These are phyloP conservation scores for Polypterus senegalus DNA, from an alignment of 2,113 vertebrate genomes.

Conservation along the genomic window DNA sequence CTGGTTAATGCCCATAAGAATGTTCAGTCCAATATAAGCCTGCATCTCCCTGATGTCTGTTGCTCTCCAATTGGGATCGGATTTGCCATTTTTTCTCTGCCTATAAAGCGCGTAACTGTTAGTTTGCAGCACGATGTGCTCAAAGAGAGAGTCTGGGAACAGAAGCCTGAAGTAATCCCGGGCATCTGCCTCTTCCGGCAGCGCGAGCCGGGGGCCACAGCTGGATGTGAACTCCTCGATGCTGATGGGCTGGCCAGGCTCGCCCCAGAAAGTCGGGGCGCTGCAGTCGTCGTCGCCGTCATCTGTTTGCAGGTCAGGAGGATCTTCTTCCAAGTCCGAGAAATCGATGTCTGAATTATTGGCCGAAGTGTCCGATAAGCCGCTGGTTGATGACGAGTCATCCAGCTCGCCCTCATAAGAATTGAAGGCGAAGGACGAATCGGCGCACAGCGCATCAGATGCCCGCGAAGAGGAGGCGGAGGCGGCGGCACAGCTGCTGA, in stretches of 20 bases:
- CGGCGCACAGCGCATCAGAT: slow-evolving; percentile 53
- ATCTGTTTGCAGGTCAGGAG: slow-evolving; percentile 47
- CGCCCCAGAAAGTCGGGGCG: slow-evolving; percentile 59
- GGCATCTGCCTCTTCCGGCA: slow-evolving; percentile 63
- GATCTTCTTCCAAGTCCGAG: slow-evolving; percentile 62
- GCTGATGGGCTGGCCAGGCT: slow-evolving; percentile 57
- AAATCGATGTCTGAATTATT: slow-evolving; percentile 67
- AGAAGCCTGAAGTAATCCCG: slow-evolving; percentile 69
- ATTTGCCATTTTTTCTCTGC: slow-evolving; percentile 55
- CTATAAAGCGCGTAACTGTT: slow-evolving; percentile 70
- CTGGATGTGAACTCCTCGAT: slow-evolving; percentile 53
- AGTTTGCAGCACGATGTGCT: slow-evolving; percentile 73
- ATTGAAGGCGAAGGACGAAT: slow-evolving; percentile 58
- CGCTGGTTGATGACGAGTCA: slow-evolving; percentile 55
- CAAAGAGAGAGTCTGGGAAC: slow-evolving; percentile 67
- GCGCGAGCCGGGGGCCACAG: slow-evolving; percentile 59
- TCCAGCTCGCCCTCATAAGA: slow-evolving; percentile 54
- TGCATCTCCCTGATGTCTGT: slow-evolving; percentile 58
- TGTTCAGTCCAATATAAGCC: slow-evolving; percentile 56
- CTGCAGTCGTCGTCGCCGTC: slow-evolving; percentile 50
- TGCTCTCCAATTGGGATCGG: slow-evolving; percentile 62
- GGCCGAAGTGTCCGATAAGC: slow-evolving; percentile 53
- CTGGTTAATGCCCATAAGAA: slow-evolving; percentile 67
- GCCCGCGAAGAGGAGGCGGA: slow-evolving; percentile 47
- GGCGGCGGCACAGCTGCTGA: slow-evolving; percentile 28